Base-by-base conservation (phyloP, 1,140 invertebrate genomes). In the Pollicipes pollicipes region DNA sequence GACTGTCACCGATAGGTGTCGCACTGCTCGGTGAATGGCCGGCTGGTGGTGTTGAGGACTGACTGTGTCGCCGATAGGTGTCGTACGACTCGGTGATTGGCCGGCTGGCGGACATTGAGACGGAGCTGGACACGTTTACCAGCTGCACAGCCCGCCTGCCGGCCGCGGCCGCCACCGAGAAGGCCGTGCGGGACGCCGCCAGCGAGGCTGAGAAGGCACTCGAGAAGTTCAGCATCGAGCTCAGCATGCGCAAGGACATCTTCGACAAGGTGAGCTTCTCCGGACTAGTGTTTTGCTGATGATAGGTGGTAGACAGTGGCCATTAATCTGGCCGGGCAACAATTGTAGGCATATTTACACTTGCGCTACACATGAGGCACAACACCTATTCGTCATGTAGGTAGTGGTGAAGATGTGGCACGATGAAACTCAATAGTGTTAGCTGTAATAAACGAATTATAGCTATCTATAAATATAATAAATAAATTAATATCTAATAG, bases 181-280 rank as follows among this genome's bases (percentile, higher is more conserved):
- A 83, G 74, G 75, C 75, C 28, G 72, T 83, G 8, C 74, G 83
- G 63, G 81, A 83, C 75, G 80, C 81, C n/a, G 82, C 81, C 74
- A 78, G 79, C 29, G 78, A 78, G 66, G 82, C 81, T 35, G 81
- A 82, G 71, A 79, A 81, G 70, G 80, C 80, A 72, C 70, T 84
- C 4, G 79, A 81, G 10, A 81, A 82, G 67, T 82, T 83, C 79
- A 80, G 82, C 77, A 81, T 84, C 29, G 82, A 83, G 75, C 79
- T 83, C 75, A 83, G 81, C 75, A 83, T 84, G 83, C 74, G 82
- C 64, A 81, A 82, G 73, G 83, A 84, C 76, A 78, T 84, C 13
- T 84, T 84, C 79, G 79, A 83, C 71, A 64, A 64, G 63, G 63
- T 64, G 63, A 17, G 35, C 35, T 35, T 6, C 35, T 6, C 6